phyloP scores from a whole-genome alignment of 2,113 vertebrate species.

The Vidua macroura region DNA sequence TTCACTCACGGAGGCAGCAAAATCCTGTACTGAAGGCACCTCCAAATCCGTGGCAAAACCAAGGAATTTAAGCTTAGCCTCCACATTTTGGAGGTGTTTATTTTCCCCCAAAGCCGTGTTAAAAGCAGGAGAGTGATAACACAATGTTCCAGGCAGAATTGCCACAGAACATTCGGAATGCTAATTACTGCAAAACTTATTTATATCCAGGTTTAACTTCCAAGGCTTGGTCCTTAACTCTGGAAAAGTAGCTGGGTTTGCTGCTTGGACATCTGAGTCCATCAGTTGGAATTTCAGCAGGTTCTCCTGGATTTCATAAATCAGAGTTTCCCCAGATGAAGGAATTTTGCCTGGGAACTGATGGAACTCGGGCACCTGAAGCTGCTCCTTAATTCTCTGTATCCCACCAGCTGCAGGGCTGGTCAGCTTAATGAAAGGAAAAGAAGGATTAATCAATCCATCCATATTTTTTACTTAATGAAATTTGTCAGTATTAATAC shows the following conservation, averaged over 20 bases:
- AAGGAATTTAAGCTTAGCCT: background rate
- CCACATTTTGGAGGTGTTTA: background rate
- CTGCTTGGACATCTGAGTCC: background rate
- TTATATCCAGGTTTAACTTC: background rate
- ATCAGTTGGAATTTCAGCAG: background rate
- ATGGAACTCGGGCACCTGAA: background rate
- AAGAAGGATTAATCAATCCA: background rate
- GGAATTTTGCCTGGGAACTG: background rate
- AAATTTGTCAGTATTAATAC: background rate
- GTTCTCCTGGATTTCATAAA: background rate
- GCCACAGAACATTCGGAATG: background rate
- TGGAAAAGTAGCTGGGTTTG: background rate
- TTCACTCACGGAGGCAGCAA: background rate
- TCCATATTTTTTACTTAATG: background rate
- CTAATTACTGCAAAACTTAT: background rate
- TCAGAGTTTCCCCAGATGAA: background rate
- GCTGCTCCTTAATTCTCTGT: background rate
- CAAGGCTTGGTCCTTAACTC: background rate
- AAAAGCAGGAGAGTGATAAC: background rate
- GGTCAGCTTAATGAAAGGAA: no score
- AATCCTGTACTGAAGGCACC: background rate
- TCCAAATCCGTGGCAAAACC: background rate
- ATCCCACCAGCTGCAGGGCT: background rate
- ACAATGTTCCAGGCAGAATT: background rate
- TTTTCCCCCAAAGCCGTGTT: background rate